Evolutionary conservation across 2,113 vertebrate genomes (phyloP).

Genomic region (Prietella phreatophila): DNA sequence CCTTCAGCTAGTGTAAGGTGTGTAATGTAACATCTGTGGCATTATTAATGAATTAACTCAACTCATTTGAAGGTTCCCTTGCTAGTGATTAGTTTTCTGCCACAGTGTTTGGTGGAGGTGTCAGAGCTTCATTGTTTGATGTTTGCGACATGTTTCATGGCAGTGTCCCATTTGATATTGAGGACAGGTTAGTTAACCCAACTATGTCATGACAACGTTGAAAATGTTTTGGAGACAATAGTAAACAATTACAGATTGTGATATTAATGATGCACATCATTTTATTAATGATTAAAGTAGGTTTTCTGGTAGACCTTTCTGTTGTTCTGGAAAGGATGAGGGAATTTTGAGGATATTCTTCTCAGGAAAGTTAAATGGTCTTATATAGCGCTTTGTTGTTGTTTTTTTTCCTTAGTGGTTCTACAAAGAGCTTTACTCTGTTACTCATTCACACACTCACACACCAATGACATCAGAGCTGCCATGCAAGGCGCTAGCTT

Average conservation of each 20-base stretch:
- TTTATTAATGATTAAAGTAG: background rate
- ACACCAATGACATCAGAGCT: too few relatives aligned
- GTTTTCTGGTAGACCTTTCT: background rate
- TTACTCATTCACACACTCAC: too few relatives aligned
- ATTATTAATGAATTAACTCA: constrained; percentile 26
- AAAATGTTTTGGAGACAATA: background rate
- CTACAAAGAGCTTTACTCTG: too few relatives aligned
- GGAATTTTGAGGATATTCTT: background rate
- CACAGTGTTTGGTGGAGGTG: constrained; percentile 5
- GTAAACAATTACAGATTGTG: background rate
- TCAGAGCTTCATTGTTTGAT: constrained; percentile 6
- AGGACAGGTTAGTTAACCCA: too few relatives aligned
- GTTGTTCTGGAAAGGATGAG: background rate
- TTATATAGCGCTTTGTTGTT: too few relatives aligned
- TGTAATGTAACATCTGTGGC: constrained; percentile 29
- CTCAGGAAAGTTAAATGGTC: background rate
- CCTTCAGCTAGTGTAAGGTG: constrained; percentile 2
- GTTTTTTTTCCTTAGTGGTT: too few relatives aligned
- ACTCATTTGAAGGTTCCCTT: constrained; percentile 27
- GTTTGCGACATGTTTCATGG: background rate
- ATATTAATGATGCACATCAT: background rate
- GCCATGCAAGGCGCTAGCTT: too few relatives aligned
- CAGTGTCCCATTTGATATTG: background rate
- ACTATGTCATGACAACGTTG: background rate
- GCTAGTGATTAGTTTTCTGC: background rate